phyloP scores from a whole-genome alignment of 2,797 vertebrate genomes.

The Apodemus agrarius region DNA sequence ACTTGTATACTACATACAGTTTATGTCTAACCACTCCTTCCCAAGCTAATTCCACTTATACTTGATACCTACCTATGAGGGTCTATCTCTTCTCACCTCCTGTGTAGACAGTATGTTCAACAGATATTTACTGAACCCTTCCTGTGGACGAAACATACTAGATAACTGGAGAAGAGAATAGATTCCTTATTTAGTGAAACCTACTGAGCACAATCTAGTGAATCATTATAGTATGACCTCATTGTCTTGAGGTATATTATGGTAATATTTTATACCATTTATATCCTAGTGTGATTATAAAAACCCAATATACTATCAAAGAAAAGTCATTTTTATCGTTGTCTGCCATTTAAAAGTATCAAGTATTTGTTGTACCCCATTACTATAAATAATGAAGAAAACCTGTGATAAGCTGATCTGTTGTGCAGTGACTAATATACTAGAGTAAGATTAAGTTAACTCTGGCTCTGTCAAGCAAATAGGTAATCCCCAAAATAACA shows the following conservation, averaged over 20 bases:
- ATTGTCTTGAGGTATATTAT: conserved; percentile 66
- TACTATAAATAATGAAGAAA: conserved; percentile 75
- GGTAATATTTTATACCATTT: conserved; percentile 60
- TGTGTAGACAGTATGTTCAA: conserved; percentile 68
- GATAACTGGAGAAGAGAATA: conserved; percentile 59
- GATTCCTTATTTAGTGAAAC: conserved; percentile 48
- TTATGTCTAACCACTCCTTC: conserved; percentile 73
- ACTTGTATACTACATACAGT: conserved; percentile 63
- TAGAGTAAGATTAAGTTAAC: conserved; percentile 77
- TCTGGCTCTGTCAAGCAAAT: conserved; percentile 70
- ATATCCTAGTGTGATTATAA: conserved; percentile 72
- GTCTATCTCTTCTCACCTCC: conserved; percentile 72
- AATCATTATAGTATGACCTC: conserved; percentile 66
- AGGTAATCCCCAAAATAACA: conserved; percentile 61
- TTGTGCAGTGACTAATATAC: conserved; percentile 78
- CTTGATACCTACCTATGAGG: conserved; percentile 69
- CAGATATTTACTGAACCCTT: conserved; percentile 68
- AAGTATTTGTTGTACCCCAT: conserved; percentile 75
- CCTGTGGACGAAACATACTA: conserved; percentile 40
- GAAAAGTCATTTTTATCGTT: conserved; percentile 75
- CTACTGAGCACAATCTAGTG: conserved; percentile 76
- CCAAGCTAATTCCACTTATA: conserved; percentile 66
- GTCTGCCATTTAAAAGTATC: conserved; percentile 73
- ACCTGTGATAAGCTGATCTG: conserved; percentile 76
- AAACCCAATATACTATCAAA: conserved; percentile 65